These are phyloP conservation scores for Semotilus atromaculatus DNA, from an alignment of 2,797 vertebrate species.

Conservation along the genomic window DNA sequence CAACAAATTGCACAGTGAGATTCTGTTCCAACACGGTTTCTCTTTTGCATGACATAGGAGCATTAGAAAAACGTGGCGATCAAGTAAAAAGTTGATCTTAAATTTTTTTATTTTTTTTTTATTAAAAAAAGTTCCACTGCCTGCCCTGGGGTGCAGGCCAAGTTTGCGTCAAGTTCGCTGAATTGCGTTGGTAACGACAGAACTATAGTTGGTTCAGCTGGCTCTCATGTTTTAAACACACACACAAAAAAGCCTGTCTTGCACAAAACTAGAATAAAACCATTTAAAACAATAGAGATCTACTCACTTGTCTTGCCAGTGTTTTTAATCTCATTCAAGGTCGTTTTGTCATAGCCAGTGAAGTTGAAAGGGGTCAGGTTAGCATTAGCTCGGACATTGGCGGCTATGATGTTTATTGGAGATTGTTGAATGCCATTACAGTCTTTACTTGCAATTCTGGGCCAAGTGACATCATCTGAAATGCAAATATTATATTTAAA, in stretches of 20 bases:
- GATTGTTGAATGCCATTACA: slow-evolving; percentile 75
- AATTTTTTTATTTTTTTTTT: too few relatives aligned
- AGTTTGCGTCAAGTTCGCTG: too few relatives aligned
- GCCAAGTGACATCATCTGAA: slow-evolving; percentile 68
- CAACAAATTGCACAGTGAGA: background rate
- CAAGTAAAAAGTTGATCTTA: too few relatives aligned
- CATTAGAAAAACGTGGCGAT: too few relatives aligned
- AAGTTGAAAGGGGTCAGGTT: slow-evolving; percentile 66
- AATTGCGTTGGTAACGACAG: too few relatives aligned
- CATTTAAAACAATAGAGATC: background rate
- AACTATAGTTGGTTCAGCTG: too few relatives aligned
- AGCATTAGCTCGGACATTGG: rapidly evolving
- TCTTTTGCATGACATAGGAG: too few relatives aligned
- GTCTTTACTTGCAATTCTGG: rapidly evolving
- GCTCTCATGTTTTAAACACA: too few relatives aligned
- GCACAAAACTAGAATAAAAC: too few relatives aligned
- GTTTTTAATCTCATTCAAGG: slow-evolving; percentile 60
- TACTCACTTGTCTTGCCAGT: slow-evolving; percentile 68
- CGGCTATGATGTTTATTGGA: slow-evolving; percentile 73
- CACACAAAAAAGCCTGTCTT: background rate
- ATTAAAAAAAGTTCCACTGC: too few relatives aligned
- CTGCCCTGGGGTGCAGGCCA: too few relatives aligned
- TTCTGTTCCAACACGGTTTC: background rate
- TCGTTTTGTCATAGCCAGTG: slow-evolving; percentile 2
- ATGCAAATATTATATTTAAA: background rate